Evolutionary conservation across 2,888 invertebrate genomes (phyloP), one percentile per base, ranked within the genome.

Genomic region (Nephrocerus scutellatus): DNA sequence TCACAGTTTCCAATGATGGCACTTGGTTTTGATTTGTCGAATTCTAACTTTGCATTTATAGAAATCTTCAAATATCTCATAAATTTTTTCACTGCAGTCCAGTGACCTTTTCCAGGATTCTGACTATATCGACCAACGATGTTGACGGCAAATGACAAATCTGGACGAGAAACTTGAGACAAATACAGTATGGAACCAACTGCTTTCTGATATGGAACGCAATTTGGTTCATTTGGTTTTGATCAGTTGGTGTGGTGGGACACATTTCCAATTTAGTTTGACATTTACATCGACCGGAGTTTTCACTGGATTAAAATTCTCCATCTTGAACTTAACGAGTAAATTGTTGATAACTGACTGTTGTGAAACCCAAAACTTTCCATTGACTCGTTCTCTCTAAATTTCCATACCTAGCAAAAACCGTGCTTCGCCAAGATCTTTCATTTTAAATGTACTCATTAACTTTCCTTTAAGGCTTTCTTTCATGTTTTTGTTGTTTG

Each of bases 51-150:
- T 3, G 14, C 13, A n/a, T 32, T 26, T 3, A n/a, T 7, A 5
- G 38, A 34, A 25, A 30, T 34, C 20, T 34, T 41, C n/a, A 41
- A 22, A 21, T 44, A 32, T n/a, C 33, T 30, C 12, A 39, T 26
- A 33, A 45, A 45, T 20, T 43, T 19, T 37, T 50, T 46, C 2
- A 41, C 34, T 14, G 43, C 39, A 30, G n/a, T 29, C 43, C 41
- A 49, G 21, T 47, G 43, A 5, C 34, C 23, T 13, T 39, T 21
- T 15, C 36, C 34, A 13, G 36, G 39, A 18, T 33, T 30, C 8
- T 16, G 13, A 15, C 10, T n/a, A 30, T 22, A 23, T 35, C 33
- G 21, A 24, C 19, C 13, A 22, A 29, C n/a, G 9, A 29, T 31
- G 16, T 35, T 26, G 25, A 31, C n/a, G 16, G 19, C 14, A 29